These are phyloP conservation scores for Procavia capensis DNA, from an alignment of 2,113 vertebrate species.

Conservation along the genomic window DNA sequence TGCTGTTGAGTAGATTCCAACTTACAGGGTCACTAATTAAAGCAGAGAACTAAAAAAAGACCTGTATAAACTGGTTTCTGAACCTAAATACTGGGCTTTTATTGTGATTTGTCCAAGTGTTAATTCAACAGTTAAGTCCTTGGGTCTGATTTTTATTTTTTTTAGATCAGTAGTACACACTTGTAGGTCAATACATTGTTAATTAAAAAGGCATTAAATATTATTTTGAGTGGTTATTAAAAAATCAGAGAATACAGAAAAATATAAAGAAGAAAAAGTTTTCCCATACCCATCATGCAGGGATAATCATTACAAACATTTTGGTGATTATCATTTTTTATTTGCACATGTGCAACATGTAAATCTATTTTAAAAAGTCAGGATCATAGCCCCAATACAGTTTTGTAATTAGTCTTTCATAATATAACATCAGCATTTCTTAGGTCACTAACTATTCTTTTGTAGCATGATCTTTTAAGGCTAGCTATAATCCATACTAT, in stretches of 20 bases:
- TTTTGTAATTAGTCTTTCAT: slow-evolving; percentile 32
- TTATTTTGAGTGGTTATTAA: slow-evolving; percentile 43
- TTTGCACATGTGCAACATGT: background rate
- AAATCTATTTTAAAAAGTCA: background rate
- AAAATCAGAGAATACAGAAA: slow-evolving; percentile 20
- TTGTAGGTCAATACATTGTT: slow-evolving; percentile 41
- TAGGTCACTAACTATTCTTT: background rate
- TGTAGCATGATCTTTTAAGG: background rate
- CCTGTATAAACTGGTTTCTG: background rate
- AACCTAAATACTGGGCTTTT: background rate
- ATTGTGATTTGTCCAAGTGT: background rate
- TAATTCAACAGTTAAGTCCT: background rate
- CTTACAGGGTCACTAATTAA: too few relatives aligned
- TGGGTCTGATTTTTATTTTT: background rate
- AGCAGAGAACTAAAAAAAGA: slow-evolving; percentile 18
- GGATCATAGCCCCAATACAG: background rate
- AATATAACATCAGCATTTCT: slow-evolving; percentile 9
- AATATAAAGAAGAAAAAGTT: slow-evolving; percentile 53
- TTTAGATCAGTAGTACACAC: background rate
- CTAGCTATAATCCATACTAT: background rate
- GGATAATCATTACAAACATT: slow-evolving; percentile 9
- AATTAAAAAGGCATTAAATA: slow-evolving; percentile 35
- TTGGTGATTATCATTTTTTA: slow-evolving; percentile 30
- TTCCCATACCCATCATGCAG: background rate
- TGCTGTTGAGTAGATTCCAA: too few relatives aligned